A percentile compares a stretch with the other conserved stretches of the same genome.
phyloP scores from a whole-genome alignment of 2,797 vertebrate species.

The Dromococcyx pavoninus region DNA sequence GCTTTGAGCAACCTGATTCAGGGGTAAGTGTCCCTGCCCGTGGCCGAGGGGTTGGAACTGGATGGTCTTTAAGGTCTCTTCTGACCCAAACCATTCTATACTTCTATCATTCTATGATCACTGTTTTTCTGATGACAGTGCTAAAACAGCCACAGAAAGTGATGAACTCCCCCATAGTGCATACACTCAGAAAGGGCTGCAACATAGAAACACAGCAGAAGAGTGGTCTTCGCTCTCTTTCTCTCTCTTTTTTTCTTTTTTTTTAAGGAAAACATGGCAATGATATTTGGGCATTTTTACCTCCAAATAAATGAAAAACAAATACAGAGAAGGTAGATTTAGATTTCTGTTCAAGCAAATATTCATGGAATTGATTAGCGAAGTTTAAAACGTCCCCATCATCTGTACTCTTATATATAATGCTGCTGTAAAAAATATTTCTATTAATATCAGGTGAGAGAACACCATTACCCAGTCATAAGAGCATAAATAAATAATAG shows the following conservation, averaged over 20 bases:
- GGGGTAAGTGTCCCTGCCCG: too few relatives aligned
- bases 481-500: constrained; percentile 44
- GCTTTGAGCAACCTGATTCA: too few relatives aligned
- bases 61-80: too few relatives aligned
- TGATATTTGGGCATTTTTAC: background rate
- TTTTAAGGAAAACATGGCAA: background rate
- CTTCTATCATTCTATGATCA: background rate
- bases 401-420: background rate
- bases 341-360: background rate
- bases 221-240: background rate
- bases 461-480: background rate
- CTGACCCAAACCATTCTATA: too few relatives aligned
- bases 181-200: background rate
- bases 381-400: background rate
- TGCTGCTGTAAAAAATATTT: background rate
- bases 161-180: background rate
- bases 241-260: background rate
- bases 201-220: background rate
- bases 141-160: background rate
- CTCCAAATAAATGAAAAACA: background rate
- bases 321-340: background rate
- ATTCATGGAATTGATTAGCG: background rate
- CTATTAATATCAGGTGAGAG: constrained; percentile 3
- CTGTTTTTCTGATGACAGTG: background rate
- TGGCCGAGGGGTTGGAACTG: too few relatives aligned